A percentile compares a stretch with the other conserved stretches of the same genome.
Conservation (phyloP, 2,888 invertebrate species). For the Cylindroiulus punctatus region DNA sequence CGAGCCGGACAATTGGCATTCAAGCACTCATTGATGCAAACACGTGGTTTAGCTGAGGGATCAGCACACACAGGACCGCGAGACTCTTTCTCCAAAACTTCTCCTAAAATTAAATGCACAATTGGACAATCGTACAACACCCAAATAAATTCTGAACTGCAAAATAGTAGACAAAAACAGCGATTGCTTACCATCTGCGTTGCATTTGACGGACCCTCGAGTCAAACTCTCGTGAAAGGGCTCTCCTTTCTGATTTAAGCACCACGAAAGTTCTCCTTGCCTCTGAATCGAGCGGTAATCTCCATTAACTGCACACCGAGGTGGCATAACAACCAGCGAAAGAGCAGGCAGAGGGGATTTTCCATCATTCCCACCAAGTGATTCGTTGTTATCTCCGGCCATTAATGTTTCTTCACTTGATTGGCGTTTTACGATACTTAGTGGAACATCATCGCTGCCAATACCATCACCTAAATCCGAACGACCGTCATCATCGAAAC, state of each 20-base stretch:
- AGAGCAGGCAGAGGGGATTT: slow-evolving; percentile 37
- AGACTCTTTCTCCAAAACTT: slow-evolving; percentile 61
- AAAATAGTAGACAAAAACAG: not conserved
- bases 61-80: slow-evolving; percentile 62
- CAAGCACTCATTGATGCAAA: slow-evolving; percentile 64
- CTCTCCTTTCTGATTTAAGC: slow-evolving; percentile 61
- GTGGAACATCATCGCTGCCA: slow-evolving; percentile 26
- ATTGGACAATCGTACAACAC: not conserved
- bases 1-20: slow-evolving; percentile 63
- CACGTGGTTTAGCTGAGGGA: slow-evolving; percentile 61
- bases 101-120: slow-evolving; percentile 59
- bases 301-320: slow-evolving; percentile 63
- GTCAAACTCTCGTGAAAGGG: slow-evolving; percentile 62
- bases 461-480: slow-evolving; percentile 6
- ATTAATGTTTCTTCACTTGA: slow-evolving; percentile 54
- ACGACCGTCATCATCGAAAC: slow-evolving; percentile 24
- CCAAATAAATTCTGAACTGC: too few species aligned
- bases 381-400: not conserved
- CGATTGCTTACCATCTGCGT: slow-evolving; percentile 58
- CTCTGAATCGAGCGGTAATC: slow-evolving; percentile 62
- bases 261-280: slow-evolving; percentile 63
- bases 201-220: slow-evolving; percentile 61
- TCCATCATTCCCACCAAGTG: not conserved
- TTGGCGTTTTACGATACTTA: slow-evolving; percentile 55
- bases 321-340: slow-evolving; percentile 62